These are phyloP conservation scores for Ametastegia equiseti DNA, from an alignment of 2,888 invertebrate species.

Conservation along the genomic window DNA sequence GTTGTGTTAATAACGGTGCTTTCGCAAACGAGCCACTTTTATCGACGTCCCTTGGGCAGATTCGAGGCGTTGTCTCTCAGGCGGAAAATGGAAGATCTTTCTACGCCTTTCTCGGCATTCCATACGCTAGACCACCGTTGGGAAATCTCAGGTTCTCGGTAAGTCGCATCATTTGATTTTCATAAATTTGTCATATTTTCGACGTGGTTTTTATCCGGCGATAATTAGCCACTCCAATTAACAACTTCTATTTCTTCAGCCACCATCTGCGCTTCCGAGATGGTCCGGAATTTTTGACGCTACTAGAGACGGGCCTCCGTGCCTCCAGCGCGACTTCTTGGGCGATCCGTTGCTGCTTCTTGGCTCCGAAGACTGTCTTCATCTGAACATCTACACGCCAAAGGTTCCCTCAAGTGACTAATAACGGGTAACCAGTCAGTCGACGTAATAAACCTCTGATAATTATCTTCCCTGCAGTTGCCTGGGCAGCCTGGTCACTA, in stretches of 20 bases:
- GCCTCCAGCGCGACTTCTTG: constrained; percentile 27
- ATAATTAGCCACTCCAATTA: neutral
- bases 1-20: neutral
- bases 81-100: constrained; percentile 44
- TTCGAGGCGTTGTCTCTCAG: constrained; percentile 42
- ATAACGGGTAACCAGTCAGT: neutral
- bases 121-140: constrained; percentile 35
- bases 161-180: neutral
- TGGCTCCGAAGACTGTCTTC: constrained; percentile 42
- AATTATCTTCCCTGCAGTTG: constrained; percentile 20
- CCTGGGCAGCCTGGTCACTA: constrained; percentile 28
- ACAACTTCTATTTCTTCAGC: constrained; percentile 5
- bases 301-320: constrained; percentile 17
- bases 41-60: constrained; percentile 27
- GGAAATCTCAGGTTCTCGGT: constrained; percentile 41
- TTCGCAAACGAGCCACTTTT: constrained; percentile 20
- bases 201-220: neutral
- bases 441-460: neutral
- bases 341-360: constrained; percentile 22
- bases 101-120: constrained; percentile 34
- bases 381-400: constrained; percentile 35
- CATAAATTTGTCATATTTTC: neutral
- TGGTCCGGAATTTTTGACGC: constrained; percentile 28
- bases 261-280: neutral
- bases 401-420: neutral